These are phyloP conservation scores for Vulpes lagopus DNA, from an alignment of 2,113 vertebrate genomes.

Conservation along the genomic window DNA sequence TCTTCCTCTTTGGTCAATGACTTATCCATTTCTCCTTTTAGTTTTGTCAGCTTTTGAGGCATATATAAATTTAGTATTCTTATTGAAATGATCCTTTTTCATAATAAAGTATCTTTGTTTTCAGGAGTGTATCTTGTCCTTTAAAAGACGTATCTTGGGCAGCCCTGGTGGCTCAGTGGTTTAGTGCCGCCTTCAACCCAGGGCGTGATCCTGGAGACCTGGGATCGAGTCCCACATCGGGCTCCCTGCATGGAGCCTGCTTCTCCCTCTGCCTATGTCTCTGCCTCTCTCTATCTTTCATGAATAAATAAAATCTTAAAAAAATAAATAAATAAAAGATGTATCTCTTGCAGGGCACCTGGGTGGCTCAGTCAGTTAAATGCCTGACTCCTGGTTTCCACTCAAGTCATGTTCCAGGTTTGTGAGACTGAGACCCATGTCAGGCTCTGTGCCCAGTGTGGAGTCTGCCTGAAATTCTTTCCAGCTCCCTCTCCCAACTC, in stretches of 20 bases:
- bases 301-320: no score
- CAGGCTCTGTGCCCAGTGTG: no score
- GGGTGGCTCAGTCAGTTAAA: no score
- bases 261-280: background rate
- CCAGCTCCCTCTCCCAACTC: no score
- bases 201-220: background rate
- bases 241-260: background rate
- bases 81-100: background rate
- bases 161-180: background rate
- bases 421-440: no score
- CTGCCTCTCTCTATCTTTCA: background rate
- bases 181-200: background rate
- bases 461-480: no score
- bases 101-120: background rate
- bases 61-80: background rate
- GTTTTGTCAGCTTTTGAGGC: background rate
- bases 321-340: no score
- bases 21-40: slow-evolving; percentile 34
- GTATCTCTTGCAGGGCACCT: no score
- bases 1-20: background rate
- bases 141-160: background rate
- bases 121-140: background rate
- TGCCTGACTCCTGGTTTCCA: no score
- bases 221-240: no score
- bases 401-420: no score